Evolutionary conservation across 2,797 vertebrate species (phyloP).

Genomic region (Ptychobarbus kaznakovi): DNA sequence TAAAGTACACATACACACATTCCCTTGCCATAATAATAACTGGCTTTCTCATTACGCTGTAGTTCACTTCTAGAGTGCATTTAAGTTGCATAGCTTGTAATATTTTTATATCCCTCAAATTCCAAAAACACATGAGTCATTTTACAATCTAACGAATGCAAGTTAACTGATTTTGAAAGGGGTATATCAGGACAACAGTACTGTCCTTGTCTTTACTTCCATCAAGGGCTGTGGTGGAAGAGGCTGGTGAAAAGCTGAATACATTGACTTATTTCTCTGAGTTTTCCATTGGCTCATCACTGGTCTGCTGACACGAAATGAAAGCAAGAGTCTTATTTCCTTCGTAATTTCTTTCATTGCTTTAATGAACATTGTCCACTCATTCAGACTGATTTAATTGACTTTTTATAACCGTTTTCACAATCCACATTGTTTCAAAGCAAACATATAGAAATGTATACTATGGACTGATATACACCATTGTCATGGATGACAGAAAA

Average conservation of each 20-base stretch:
- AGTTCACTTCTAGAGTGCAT: background rate
- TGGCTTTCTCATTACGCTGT: background rate
- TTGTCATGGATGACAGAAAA: background rate
- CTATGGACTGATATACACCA: background rate
- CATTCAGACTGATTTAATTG: background rate
- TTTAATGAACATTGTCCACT: conserved; percentile 30
- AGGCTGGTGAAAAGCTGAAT: conserved; percentile 16
- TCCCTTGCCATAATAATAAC: background rate
- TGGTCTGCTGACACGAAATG: conserved; percentile 48
- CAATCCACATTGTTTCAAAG: background rate
- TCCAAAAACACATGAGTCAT: background rate
- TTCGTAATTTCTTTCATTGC: conserved; percentile 41
- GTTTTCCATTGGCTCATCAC: conserved; percentile 48
- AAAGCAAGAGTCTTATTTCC: conserved; percentile 52
- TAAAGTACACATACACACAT: background rate
- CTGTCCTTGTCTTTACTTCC: conserved; percentile 16
- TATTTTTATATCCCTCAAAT: background rate
- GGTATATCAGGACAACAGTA: conserved; percentile 16
- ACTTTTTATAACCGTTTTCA: background rate
- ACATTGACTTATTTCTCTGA: conserved; percentile 31
- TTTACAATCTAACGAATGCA: background rate
- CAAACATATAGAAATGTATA: background rate
- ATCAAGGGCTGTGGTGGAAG: background rate
- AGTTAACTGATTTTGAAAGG: conserved; percentile 1
- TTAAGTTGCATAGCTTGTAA: conserved; percentile 6